Evolutionary conservation across 2,113 vertebrate genomes (phyloP).

Genomic region (Megaceryle torquata): DNA sequence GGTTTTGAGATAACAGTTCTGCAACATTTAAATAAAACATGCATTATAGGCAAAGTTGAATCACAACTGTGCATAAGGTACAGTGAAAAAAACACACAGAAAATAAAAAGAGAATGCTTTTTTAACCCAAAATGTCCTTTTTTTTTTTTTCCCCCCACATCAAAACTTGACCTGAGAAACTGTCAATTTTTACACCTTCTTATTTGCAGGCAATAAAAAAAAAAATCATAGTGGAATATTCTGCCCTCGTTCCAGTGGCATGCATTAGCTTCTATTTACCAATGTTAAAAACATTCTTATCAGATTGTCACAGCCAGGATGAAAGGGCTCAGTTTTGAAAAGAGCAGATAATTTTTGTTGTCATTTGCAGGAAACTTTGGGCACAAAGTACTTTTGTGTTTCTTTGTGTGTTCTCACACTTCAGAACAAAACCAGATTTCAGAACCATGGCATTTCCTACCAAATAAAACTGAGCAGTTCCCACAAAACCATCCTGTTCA

Average conservation of each 20-base stretch:
- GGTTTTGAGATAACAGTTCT: neutral
- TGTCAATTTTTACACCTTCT: neutral
- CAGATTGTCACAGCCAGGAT: neutral
- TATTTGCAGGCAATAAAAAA: neutral
- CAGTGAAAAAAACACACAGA: too few species aligned
- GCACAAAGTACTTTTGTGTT: neutral
- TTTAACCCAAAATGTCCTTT: neutral
- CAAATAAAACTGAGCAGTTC: neutral
- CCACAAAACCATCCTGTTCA: neutral
- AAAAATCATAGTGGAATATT: neutral
- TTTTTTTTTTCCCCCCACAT: neutral
- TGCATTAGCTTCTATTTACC: neutral
- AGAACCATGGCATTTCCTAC: neutral
- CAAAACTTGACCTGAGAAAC: neutral
- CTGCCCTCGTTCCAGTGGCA: neutral
- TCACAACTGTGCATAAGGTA: neutral
- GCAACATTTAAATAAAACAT: neutral
- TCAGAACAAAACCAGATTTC: slow-evolving; percentile 18
- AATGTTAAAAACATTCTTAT: neutral
- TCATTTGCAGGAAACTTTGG: neutral
- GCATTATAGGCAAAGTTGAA: neutral
- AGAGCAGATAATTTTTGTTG: neutral
- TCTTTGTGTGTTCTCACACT: neutral
- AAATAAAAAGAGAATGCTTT: neutral
- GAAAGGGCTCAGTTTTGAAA: neutral